Conservation (phyloP, 2,888 invertebrate genomes). For the Leptinotarsa peninsularis region DNA sequence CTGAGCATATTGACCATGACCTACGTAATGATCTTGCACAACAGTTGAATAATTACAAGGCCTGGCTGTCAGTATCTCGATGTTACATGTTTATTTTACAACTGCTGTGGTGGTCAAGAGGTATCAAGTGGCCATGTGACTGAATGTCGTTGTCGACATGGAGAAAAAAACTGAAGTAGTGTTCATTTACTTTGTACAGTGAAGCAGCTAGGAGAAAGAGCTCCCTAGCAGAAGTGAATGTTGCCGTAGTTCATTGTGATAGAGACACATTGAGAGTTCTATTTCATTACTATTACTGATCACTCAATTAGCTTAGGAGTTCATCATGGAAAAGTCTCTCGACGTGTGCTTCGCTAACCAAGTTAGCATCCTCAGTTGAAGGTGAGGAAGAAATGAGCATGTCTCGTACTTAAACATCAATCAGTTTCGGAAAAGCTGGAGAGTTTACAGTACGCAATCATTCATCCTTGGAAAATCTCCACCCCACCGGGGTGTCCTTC, state of each 20-base stretch:
- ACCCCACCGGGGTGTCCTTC: neutral
- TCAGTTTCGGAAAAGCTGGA: neutral
- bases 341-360: no score
- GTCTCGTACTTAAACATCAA: neutral
- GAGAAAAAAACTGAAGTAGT: neutral
- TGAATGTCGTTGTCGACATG: slow-evolving; percentile 13
- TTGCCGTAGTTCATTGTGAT: no score
- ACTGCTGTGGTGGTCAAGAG: slow-evolving; percentile 32
- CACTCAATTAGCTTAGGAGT: no score
- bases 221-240: no score
- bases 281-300: no score
- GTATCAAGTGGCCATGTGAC: slow-evolving; percentile 4
- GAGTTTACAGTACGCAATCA: neutral
- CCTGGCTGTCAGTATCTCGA: slow-evolving; percentile 29
- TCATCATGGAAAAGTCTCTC: no score
- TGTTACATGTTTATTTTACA: slow-evolving; percentile 31
- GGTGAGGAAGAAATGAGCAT: neutral
- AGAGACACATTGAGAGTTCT: no score
- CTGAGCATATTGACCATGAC: neutral
- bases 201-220: neutral
- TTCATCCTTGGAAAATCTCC: neutral
- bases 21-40: slow-evolving; percentile 27
- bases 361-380: neutral
- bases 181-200: neutral
- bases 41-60: slow-evolving; percentile 41